Percentiles rank a stretch among this genome's conserved stretches.
phyloP scores from a whole-genome alignment of 2,113 vertebrate genomes.

The Rhadina sibilatrix region DNA sequence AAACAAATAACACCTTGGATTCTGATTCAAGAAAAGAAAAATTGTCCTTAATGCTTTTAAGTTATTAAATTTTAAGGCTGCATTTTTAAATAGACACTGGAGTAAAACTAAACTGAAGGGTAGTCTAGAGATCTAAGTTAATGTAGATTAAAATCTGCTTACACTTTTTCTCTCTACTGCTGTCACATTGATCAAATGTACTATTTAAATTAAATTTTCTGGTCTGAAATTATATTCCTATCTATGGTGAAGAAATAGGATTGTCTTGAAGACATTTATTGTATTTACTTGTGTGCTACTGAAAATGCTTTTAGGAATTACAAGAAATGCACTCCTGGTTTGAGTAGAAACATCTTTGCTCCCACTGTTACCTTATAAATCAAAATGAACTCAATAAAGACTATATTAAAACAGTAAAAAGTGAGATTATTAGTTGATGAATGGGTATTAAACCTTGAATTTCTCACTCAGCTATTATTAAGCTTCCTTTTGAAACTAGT shows the following conservation, averaged over 20 bases:
- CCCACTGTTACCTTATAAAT: constrained; percentile 13
- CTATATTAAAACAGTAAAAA: constrained; percentile 33
- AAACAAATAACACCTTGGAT: background rate
- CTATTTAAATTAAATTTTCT: constrained; percentile 31
- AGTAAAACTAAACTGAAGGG: background rate
- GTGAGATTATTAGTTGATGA: background rate
- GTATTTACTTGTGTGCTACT: background rate
- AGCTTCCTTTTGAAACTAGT: background rate
- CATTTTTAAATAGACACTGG: background rate
- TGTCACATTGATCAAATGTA: background rate
- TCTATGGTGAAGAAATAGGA: background rate
- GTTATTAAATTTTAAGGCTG: background rate
- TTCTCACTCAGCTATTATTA: background rate
- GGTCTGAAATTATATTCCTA: background rate
- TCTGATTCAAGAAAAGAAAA: background rate
- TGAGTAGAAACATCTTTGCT: constrained; percentile 5
- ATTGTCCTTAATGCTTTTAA: background rate
- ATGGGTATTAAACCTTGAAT: background rate
- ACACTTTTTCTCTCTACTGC: background rate
- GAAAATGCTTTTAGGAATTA: constrained; percentile 51
- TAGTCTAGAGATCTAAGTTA: background rate
- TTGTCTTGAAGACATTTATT: background rate
- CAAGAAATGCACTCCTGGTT: constrained; percentile 14
- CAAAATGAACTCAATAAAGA: constrained; percentile 37
- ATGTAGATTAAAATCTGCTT: constrained; percentile 10